Evolutionary conservation across 1,140 invertebrate species (phyloP).

Genomic region (Drosophila varians): DNA sequence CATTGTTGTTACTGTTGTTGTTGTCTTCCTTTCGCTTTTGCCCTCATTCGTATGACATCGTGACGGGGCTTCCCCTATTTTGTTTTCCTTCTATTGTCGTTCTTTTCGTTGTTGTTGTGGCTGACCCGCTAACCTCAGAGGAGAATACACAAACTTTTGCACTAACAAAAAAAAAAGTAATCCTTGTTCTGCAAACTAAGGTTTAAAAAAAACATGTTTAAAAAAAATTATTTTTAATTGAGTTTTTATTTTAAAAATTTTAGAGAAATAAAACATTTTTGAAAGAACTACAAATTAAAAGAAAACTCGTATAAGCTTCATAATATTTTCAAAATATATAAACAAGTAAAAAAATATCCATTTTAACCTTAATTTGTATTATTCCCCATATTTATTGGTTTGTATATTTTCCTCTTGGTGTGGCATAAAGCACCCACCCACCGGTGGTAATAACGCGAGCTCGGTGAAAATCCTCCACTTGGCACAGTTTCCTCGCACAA

Average conservation of each 20-base stretch:
- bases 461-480: conserved; percentile 45
- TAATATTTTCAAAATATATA: background rate
- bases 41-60: conserved; percentile 65
- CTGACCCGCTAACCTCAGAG: conserved; percentile 82
- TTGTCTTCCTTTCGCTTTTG: conserved; percentile 69
- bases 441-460: conserved; percentile 14
- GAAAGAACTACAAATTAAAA: background rate
- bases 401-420: conserved; percentile 4
- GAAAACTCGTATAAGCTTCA: no score
- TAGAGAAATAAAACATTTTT: background rate
- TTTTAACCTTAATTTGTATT: background rate
- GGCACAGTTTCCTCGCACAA: conserved; percentile 70
- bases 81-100: conserved; percentile 30
- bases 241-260: background rate
- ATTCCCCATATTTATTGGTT: background rate
- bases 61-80: conserved; percentile 54
- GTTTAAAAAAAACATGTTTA: background rate
- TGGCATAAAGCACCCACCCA: conserved; percentile 4
- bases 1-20: conserved; percentile 36
- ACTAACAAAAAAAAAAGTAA: conserved; percentile 1
- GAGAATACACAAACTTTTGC: conserved; percentile 14
- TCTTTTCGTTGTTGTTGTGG: conserved; percentile 41
- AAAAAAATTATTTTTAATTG: background rate
- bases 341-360: background rate
- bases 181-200: background rate